phyloP scores from a whole-genome alignment of 2,888 invertebrate genomes.

The Tenodera sinensis region DNA sequence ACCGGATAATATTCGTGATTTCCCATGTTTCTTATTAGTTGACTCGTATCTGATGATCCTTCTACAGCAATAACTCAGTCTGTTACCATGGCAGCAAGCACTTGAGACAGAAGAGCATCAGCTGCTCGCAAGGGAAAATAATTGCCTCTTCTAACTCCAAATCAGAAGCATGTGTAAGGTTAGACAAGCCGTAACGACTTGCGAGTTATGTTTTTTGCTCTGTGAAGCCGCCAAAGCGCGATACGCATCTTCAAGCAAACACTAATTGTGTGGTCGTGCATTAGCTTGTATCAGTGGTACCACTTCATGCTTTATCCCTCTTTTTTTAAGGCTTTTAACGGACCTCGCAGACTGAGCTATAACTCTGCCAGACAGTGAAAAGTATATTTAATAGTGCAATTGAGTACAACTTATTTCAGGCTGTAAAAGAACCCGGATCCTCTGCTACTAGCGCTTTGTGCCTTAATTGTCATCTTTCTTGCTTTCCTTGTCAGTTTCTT shows the following conservation, averaged over 20 bases:
- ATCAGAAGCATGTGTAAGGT: not conserved
- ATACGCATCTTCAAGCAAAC: not conserved
- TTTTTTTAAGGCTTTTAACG: no score
- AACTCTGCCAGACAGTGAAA: no score
- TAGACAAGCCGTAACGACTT: not conserved
- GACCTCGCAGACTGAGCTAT: no score
- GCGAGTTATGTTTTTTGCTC: not conserved
- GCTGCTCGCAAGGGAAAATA: not conserved
- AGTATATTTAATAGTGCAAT: no score
- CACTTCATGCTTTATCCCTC: no score
- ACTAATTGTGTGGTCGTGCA: not conserved
- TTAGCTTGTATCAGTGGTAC: not conserved
- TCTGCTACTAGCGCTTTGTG: no score
- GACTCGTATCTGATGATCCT: not conserved
- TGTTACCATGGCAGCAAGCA: not conserved
- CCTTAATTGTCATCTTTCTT: no score
- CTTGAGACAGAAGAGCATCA: not conserved
- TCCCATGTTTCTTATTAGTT: not conserved
- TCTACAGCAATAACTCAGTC: not conserved
- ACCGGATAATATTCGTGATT: not conserved
- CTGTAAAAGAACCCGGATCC: no score
- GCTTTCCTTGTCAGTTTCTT: no score
- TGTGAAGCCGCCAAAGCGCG: not conserved
- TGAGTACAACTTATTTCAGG: no score
- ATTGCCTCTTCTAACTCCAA: not conserved